phyloP scores from a whole-genome alignment of 2,888 invertebrate species.

The Cheilosia vulpina region DNA sequence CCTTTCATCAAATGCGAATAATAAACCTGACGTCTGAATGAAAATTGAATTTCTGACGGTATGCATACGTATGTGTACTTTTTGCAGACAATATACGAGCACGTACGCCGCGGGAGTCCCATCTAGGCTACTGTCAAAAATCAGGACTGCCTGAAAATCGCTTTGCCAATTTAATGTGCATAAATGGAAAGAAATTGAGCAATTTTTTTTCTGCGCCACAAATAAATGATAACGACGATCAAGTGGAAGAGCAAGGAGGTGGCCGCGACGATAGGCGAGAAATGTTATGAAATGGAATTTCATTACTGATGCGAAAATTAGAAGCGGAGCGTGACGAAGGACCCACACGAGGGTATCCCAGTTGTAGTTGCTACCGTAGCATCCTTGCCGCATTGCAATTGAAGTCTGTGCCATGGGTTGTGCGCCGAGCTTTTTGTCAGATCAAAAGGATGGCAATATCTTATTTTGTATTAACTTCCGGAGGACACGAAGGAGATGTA shows the following conservation, averaged over 20 bases:
- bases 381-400: constrained; percentile 59
- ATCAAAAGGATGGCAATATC: constrained; percentile 81
- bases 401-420: constrained; percentile 77
- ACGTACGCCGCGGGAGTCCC: constrained; percentile 12
- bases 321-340: constrained; percentile 58
- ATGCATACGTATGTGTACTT: constrained; percentile 55
- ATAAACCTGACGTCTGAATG: constrained; percentile 32
- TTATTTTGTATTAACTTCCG: constrained; percentile 82
- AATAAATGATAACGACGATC: constrained; percentile 34
- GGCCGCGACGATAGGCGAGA: constrained; percentile 4
- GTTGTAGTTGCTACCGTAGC: constrained; percentile 35
- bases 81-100: constrained; percentile 23
- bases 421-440: constrained; percentile 77
- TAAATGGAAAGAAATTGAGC: constrained; percentile 34
- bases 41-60: constrained; percentile 58
- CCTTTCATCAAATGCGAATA: constrained; percentile 54
- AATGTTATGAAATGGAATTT: constrained; percentile 66
- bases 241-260: constrained; percentile 1
- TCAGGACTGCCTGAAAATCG: constrained; percentile 17
- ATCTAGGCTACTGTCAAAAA: constrained; percentile 38
- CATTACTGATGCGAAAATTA: constrained; percentile 66
- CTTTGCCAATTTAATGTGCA: constrained; percentile 45
- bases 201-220: not conserved
- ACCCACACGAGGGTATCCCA: constrained; percentile 33
- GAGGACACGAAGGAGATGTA: constrained; percentile 80